Conservation (phyloP, 2,113 vertebrate species). For the Meriones unguiculatus region DNA sequence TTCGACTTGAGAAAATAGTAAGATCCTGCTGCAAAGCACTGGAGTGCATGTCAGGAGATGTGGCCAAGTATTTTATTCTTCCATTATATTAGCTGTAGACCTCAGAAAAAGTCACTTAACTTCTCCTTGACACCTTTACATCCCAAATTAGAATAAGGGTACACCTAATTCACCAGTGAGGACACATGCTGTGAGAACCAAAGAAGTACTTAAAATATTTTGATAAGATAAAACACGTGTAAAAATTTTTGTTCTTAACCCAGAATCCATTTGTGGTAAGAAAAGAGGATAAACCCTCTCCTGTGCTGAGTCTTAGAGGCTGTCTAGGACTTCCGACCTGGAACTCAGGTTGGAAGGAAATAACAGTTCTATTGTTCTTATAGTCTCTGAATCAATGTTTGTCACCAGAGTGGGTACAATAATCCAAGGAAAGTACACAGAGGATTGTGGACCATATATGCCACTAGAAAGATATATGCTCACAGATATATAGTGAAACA, state of each 20-base stretch:
- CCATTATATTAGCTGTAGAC: not conserved
- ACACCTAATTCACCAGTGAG: not conserved
- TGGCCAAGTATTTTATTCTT: not conserved
- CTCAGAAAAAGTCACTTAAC: not conserved
- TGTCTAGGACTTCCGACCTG: not conserved
- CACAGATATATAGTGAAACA: not conserved
- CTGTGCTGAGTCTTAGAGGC: not conserved
- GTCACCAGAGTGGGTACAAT: not conserved
- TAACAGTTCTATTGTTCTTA: not conserved
- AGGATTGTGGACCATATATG: not conserved
- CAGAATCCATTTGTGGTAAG: not conserved
- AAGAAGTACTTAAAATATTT: not conserved
- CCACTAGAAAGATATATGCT: not conserved
- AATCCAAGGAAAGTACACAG: not conserved
- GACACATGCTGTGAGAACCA: not conserved
- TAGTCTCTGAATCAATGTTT: too few species aligned
- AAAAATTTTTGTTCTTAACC: slow-evolving; percentile 38
- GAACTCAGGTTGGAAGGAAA: not conserved
- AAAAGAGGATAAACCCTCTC: not conserved
- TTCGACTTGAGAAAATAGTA: not conserved
- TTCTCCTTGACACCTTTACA: not conserved
- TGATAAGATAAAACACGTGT: not conserved
- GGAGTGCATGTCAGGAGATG: not conserved
- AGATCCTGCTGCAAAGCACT: not conserved
- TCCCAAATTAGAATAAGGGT: not conserved